Evolutionary conservation across 1,140 invertebrate genomes (phyloP), one percentile per base, ranked within the genome.

Genomic region (Popillia japonica): DNA sequence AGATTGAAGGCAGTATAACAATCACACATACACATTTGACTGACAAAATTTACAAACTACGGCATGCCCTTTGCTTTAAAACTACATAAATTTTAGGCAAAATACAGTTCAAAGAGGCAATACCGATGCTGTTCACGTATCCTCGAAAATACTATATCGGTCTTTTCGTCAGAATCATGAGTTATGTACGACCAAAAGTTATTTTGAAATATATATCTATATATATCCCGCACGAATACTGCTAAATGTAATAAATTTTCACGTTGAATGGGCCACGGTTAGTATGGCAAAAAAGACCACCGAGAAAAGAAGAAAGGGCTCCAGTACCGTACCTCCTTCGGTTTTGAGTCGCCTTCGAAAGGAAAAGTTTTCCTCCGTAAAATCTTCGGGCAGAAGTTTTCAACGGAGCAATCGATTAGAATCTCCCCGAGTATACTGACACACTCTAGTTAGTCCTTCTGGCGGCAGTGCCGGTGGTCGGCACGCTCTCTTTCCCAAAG

Each of bases 241-340:
- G 48, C n/a, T 55, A 55, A 55, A 55, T 55, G 48, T 55, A 55
- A 55, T 55, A 55, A 55, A 55, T 55, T 55, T 55, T 55, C 48
- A 17, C 14, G 48, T 55, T 55, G 48, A 55, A 55, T 55, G 48
- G 48, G 48, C 48, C 48, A 55, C 48, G 48, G 48, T 55, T 55
- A 55, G 48, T 17, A 17, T 17, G 48, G 48, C 6, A 2, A n/a
- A 55, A 55, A 55, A 55, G 48, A 17, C 14, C 48, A 17, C 6
- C 6, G 48, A 55, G 48, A 55, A 55, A 55, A 55, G 48, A 55
- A 55, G 48, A 55, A 55, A 55, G 48, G 17, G 17, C 48, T 55
- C 48, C 48, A 17, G 48, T 4, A n/a, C 17, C n/a, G 48, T 17
- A 55, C 48, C 48, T 55, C 17, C 48, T n/a, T 34, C 48, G 14